Conservation (phyloP, 1,140 invertebrate genomes). For the Palaemon carinicauda region DNA sequence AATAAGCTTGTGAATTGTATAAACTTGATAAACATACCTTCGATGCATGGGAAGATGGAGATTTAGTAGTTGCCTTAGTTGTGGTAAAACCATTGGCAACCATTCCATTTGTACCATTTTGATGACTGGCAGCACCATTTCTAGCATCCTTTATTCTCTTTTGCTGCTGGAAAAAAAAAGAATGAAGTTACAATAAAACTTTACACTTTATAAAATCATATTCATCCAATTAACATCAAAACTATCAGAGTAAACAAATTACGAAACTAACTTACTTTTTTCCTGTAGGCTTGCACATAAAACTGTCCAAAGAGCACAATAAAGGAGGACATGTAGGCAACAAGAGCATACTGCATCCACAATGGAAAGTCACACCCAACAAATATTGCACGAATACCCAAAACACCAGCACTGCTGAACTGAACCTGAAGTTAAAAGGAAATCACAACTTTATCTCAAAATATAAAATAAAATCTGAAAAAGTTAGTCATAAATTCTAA, state of each 20-base stretch:
- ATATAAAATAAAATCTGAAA: too few relatives aligned
- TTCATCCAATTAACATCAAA: not conserved
- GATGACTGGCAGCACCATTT: slow-evolving; percentile 6
- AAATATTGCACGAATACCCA: slow-evolving; percentile 83
- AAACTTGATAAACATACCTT: not conserved
- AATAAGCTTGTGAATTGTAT: too few relatives aligned
- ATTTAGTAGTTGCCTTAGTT: not conserved
- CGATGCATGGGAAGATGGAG: not conserved
- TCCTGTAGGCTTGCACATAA: slow-evolving; percentile 80
- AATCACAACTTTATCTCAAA: too few relatives aligned
- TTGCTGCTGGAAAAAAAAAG: not conserved
- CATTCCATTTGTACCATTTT: slow-evolving; percentile 15
- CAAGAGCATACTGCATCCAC: slow-evolving; percentile 93
- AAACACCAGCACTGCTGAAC: slow-evolving; percentile 83
- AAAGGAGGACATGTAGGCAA: slow-evolving; percentile 90
- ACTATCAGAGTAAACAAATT: not conserved
- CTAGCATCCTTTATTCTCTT: slow-evolving; percentile 21
- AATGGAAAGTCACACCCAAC: slow-evolving; percentile 87
- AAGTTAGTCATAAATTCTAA: too few relatives aligned
- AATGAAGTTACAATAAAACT: not conserved
- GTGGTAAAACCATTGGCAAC: slow-evolving; percentile 6
- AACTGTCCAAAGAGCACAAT: slow-evolving; percentile 92
- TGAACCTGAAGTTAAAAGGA: slow-evolving; percentile 72
- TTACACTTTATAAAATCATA: not conserved
- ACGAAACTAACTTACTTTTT: slow-evolving; percentile 63